Percentiles rank a stretch among this genome's conserved stretches.
phyloP scores from a whole-genome alignment of 2,113 vertebrate genomes.

The Aplodontia rufa region DNA sequence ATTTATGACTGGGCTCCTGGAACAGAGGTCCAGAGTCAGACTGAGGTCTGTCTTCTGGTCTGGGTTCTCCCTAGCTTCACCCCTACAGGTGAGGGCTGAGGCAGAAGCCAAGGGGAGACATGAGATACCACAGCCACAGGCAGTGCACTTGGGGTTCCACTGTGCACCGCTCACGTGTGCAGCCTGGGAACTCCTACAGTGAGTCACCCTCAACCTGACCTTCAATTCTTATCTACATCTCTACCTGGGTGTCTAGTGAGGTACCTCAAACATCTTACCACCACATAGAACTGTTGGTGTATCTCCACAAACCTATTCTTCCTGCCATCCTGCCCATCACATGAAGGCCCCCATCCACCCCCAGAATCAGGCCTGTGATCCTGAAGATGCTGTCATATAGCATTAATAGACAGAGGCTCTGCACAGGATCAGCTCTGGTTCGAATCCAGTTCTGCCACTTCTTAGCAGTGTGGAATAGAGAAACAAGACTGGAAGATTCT shows the following conservation, averaged over 20 bases:
- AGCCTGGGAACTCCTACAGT: not conserved
- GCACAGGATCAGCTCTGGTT: too few species aligned
- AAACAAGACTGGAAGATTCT: too few species aligned
- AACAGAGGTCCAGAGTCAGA: not conserved
- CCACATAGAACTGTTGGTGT: too few species aligned
- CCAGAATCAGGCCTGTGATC: too few species aligned
- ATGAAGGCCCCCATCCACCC: too few species aligned
- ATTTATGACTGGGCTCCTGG: not conserved
- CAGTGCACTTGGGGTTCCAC: not conserved
- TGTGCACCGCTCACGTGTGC: too few species aligned
- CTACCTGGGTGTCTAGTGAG: not conserved
- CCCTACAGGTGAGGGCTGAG: not conserved
- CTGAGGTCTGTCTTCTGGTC: not conserved
- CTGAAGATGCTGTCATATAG: too few species aligned
- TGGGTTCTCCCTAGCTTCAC: not conserved
- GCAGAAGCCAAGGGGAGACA: not conserved
- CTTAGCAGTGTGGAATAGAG: too few species aligned
- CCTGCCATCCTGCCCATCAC: too few species aligned
- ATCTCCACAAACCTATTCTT: too few species aligned
- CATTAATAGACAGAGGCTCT: too few species aligned
- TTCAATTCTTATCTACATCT: not conserved
- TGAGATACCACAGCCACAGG: not conserved
- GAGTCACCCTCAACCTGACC: not conserved
- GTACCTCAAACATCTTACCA: not conserved
- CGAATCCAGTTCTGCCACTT: too few species aligned